These are phyloP conservation scores for Brachyalestes nurse DNA, from an alignment of 2,797 vertebrate species.

Conservation along the genomic window DNA sequence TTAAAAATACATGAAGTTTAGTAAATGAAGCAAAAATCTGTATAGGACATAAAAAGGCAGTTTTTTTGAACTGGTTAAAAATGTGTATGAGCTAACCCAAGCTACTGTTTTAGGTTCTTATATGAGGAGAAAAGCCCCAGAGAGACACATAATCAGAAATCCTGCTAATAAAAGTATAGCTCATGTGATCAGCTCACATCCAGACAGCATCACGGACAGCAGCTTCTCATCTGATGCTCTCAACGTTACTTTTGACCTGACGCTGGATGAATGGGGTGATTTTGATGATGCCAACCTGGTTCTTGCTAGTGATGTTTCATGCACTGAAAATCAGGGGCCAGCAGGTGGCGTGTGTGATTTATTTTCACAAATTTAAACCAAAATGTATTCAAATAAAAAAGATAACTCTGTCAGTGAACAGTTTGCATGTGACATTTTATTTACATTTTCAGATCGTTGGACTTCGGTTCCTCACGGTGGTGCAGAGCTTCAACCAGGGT, in stretches of 20 bases:
- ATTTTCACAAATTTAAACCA: not conserved
- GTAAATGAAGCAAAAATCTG: no score
- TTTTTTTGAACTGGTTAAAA: not conserved
- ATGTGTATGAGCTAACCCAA: not conserved
- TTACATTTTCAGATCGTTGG: slow-evolving; percentile 47
- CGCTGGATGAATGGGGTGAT: slow-evolving; percentile 88
- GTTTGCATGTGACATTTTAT: slow-evolving; percentile 19
- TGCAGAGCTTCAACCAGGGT: slow-evolving; percentile 44
- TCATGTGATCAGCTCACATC: slow-evolving; percentile 56
- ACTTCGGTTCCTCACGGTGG: slow-evolving; percentile 27
- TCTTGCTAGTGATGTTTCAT: slow-evolving; percentile 69
- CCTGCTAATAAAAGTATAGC: slow-evolving; percentile 51
- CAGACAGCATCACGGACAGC: slow-evolving; percentile 63
- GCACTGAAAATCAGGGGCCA: slow-evolving; percentile 46
- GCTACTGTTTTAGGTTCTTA: slow-evolving; percentile 20
- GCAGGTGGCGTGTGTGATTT: slow-evolving; percentile 46
- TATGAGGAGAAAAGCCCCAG: not conserved
- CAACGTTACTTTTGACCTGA: slow-evolving; percentile 84
- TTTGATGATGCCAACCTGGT: slow-evolving; percentile 87
- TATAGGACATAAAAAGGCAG: not conserved
- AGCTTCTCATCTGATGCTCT: slow-evolving; percentile 69
- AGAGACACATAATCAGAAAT: slow-evolving; percentile 43
- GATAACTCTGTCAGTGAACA: not conserved
- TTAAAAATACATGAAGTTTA: no score
- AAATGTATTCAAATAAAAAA: not conserved